Conservation (phyloP, 2,797 vertebrate genomes). For the Squalus acanthias region DNA sequence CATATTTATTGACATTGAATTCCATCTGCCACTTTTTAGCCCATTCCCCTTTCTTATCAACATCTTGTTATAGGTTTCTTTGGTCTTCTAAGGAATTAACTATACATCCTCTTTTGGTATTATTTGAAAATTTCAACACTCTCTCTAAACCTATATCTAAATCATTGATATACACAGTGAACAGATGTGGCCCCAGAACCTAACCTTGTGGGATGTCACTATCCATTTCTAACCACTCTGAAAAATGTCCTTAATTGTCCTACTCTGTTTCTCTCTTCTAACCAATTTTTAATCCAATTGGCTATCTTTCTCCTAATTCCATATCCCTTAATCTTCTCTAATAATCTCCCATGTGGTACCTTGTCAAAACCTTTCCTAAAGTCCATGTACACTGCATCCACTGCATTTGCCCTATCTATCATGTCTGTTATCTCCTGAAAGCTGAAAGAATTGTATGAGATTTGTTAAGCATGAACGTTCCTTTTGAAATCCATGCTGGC, state of each 20-base stretch:
- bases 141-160: neutral
- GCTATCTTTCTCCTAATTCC: neutral
- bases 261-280: neutral
- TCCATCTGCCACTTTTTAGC: neutral
- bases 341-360: neutral
- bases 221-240: neutral
- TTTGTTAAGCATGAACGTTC: neutral
- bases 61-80: neutral
- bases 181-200: neutral
- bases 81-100: neutral
- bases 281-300: neutral
- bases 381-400: neutral
- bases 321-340: neutral
- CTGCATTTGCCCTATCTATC: neutral
- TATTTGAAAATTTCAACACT: neutral
- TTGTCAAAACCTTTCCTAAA: neutral
- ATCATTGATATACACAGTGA: neutral
- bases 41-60: neutral
- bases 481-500: neutral
- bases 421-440: neutral
- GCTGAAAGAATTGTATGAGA: neutral
- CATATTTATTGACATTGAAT: neutral
- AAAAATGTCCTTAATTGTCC: neutral
- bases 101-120: neutral
- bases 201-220: neutral